Evolutionary conservation across 2,888 invertebrate species (phyloP).

Genomic region (Caenorhabditis panamensis): DNA sequence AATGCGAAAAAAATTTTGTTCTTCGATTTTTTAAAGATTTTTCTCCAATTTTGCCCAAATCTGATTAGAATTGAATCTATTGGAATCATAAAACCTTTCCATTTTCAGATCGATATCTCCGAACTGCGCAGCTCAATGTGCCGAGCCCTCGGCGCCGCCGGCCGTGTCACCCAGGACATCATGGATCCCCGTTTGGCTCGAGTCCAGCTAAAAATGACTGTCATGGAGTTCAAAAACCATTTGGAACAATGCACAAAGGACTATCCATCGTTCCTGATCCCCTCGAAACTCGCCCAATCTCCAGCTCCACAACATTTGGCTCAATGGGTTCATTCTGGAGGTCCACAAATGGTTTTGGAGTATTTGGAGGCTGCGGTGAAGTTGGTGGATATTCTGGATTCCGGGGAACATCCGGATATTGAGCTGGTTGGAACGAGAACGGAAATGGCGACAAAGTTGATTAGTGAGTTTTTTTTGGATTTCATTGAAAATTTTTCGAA

Average conservation of each 20-base stretch:
- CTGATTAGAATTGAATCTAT: background rate
- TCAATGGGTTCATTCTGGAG: conserved; percentile 59
- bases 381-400: conserved; percentile 48
- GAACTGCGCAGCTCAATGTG: conserved; percentile 57
- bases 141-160: conserved; percentile 58
- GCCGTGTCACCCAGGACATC: conserved; percentile 29
- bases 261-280: conserved; percentile 55
- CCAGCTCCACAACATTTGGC: conserved; percentile 51
- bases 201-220: conserved; percentile 36
- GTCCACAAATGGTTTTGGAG: conserved; percentile 48
- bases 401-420: conserved; percentile 39
- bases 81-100: background rate
- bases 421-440: conserved; percentile 29
- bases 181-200: conserved; percentile 51
- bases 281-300: conserved; percentile 53
- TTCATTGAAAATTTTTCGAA: background rate
- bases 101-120: conserved; percentile 62
- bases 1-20: background rate
- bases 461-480: conserved; percentile 17
- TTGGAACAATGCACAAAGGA: conserved; percentile 59
- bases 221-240: conserved; percentile 51
- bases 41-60: background rate
- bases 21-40: background rate
- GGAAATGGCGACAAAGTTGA: conserved; percentile 42
- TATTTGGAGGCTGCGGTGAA: conserved; percentile 51